Base-by-base conservation (phyloP, 2,888 invertebrate genomes). In the Sarcophaga rosellei region DNA sequence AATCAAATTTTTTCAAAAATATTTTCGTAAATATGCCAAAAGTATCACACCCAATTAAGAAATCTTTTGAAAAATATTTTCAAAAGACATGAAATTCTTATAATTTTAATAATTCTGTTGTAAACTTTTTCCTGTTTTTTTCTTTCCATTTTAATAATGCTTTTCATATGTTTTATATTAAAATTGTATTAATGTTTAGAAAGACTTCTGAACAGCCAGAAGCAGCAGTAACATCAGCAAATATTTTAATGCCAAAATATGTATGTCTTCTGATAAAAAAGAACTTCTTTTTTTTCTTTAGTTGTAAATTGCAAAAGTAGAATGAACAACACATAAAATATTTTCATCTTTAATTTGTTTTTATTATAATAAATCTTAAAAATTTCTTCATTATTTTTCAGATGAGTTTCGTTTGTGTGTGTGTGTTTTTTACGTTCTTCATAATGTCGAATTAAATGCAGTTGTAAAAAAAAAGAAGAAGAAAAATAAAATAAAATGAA, bases 321-420 rank as follows among this genome's bases (percentile, higher is more conserved):
- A 83, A 62, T 53, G 35, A 62, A 66, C 61, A 63, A 68, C 61
- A 77, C 61, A 72, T 35, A 77, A 82, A 35, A 82, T 53, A 62
- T 73, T 72, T 77, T 66, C 66, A 66, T 66, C 35, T 72, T 72
- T 72, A 47, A 76, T 70, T 20, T 78, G 25, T 57, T 12, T 53
- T 57, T 45, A 65, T 75, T 74, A 78, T 57, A 85, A 81, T 81
- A 85, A 85, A 81, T 85, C 81, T 81, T 72, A 66, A 57, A 72
- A 68, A 68, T 69, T 85, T 59, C 72, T 68, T 74, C 63, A 70
- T 74, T 62, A 78, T 72, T 61, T 61, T 44, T 8, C 10, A n/a
- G 10, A 23, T 23, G 12, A 23, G 63, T 63, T 17, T 35, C 53
- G 21, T 44, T 70, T 72, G 3, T 70, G 35, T 53, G 20, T 44